A percentile compares a stretch with the other conserved stretches of the same genome.
Conservation (phyloP, 37 sponge, comb jelly and placozoan genomes). For the Diacarnus erythraeanus region DNA sequence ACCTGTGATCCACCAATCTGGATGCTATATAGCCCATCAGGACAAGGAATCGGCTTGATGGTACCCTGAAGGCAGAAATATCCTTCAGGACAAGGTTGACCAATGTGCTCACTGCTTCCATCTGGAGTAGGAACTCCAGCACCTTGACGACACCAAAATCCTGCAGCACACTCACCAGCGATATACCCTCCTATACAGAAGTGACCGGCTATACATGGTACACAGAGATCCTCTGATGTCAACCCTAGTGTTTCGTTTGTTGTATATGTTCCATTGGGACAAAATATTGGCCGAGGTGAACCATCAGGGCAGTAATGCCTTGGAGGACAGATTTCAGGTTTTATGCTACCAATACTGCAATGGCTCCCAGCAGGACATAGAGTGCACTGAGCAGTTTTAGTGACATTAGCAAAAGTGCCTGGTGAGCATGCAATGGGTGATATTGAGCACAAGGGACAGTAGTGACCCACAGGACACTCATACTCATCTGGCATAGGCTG, state of each 20-base stretch:
- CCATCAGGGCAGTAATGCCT: conserved; percentile 3
- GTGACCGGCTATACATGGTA: conserved; percentile 4
- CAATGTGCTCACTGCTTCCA: conserved; percentile 2
- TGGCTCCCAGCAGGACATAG: no score
- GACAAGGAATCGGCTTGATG: not conserved
- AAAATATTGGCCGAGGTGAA: not conserved
- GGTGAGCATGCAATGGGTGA: no score
- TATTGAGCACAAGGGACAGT: no score
- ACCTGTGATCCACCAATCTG: not conserved
- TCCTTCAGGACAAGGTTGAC: conserved; percentile 20
- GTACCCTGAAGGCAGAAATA: conserved; percentile 8
- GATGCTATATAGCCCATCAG: not conserved
- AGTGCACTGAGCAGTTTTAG: no score
- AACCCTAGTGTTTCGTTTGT: not conserved
- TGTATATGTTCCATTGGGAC: conserved; percentile 17
- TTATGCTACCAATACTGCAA: no score
- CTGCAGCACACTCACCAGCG: conserved; percentile 3
- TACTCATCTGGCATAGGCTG: no score
- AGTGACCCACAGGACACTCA: no score
- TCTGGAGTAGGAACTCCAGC: conserved; percentile 21
- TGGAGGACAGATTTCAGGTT: no score
- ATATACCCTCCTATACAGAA: conserved; percentile 14
- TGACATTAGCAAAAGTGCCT: no score
- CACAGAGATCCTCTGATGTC: not conserved
- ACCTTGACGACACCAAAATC: conserved; percentile 5